Conservation (phyloP, 2,797 vertebrate species). For the Hephaestus fuliginosus region DNA sequence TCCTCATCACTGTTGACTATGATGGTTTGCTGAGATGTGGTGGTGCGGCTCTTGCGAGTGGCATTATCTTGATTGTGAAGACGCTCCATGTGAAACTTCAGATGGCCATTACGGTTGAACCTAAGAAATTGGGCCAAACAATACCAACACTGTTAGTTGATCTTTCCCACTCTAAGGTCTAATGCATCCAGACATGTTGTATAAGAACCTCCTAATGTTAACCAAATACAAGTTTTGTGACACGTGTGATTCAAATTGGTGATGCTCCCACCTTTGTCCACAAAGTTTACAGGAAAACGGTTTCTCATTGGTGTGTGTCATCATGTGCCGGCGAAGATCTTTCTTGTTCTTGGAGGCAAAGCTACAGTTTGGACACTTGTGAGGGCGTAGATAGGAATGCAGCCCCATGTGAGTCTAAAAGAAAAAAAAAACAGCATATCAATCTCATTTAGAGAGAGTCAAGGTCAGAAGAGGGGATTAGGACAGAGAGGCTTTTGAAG, state of each 20-base stretch:
- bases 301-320: constrained; percentile 99
- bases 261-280: constrained; percentile 91
- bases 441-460: not conserved
- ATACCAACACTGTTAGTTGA: not conserved
- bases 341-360: constrained; percentile 99
- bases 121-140: constrained; percentile 73
- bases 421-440: not conserved
- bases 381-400: constrained; percentile 94
- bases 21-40: constrained; percentile 89
- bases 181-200: not conserved
- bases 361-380: constrained; percentile 96
- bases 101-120: constrained; percentile 97
- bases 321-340: constrained; percentile 94
- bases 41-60: constrained; percentile 67
- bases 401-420: constrained; percentile 92
- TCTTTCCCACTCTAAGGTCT: not conserved
- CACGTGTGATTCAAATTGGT: not conserved
- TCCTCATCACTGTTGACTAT: constrained; percentile 94
- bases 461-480: not conserved
- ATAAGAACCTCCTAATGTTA: not conserved
- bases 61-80: constrained; percentile 91
- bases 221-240: not conserved
- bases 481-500: not conserved
- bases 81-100: constrained; percentile 98
- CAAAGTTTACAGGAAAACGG: constrained; percentile 95